Base-by-base conservation (phyloP, 2,113 vertebrate genomes). In the Choloepus hoffmanni region DNA sequence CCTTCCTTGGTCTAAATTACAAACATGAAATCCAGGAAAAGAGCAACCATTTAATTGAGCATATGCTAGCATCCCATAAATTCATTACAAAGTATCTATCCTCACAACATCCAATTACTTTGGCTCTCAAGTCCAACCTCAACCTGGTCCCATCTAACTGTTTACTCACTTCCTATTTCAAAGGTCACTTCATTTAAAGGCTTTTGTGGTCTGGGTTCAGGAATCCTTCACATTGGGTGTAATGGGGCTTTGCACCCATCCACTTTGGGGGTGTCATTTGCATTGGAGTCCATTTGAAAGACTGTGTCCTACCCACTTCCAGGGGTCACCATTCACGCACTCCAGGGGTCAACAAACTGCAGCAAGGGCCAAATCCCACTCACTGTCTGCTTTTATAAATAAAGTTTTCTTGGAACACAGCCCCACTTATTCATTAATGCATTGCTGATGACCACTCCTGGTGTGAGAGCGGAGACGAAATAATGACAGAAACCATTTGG, bases 121-220 rank as follows among this genome's bases (percentile, higher is more conserved):
- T 40, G 24, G 16, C 55, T 78, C 82, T 89, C 65, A n/a, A 28
- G 24, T 70, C 21, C 19, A 76, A 2, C 60, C 50, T 62, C 36
- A 79, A 0, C 53, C 58, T 11, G 58, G 21, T 55, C 40, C 28
- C 40, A n/a, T 72, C 40, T 43, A 58, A 30, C 89, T 21, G n/a
- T 50, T 70, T 68, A 40, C 84, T 70, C 36, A 9, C 65, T 77
- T 73, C 78, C n/a, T 79, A 18, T 89, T 58, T 65, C 89, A 94
- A 79, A 90, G 14, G 2, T 63, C 18, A 14, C 74, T 92, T 94
- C 82, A 81, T 72, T 70, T 77, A 63, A 79, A n/a, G 33, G 63
- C 11, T 23, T 55, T 76, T 79, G 70, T 43, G 26, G 19, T 82
- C 13, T 74, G 30, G 13, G 16, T 58, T 50, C 33, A 45, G 43